Evolutionary conservation across 2,113 vertebrate genomes (phyloP), one percentile per base, ranked within the genome.

Genomic region (Gasterosteus nipponicus): DNA sequence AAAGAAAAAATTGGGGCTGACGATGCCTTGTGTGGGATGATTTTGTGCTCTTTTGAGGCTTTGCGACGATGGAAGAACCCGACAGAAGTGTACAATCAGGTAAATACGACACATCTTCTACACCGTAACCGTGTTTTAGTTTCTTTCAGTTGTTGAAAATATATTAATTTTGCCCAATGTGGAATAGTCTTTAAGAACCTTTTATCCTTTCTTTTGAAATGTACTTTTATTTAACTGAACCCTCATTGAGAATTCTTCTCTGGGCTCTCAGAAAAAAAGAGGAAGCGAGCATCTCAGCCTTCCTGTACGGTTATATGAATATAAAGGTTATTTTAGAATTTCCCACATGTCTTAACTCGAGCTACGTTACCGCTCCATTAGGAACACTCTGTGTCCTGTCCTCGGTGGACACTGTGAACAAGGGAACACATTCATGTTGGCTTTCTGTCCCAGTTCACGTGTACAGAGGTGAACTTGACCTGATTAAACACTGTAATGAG

Each of bases 401-500:
- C 54, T 71, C 71, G 56, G 64, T 19, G 53, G 62, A 11, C 38
- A 58, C 72, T 49, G 42, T 54, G 53, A 81, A 81, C 81, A 84
- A 78, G 77, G 69, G 33, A 69, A 79, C 78, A 76, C 47, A 51
- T 73, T 51, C 39, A 7, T 60, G 75, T 79, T 73, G 47, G 77
- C 46, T 80, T 82, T 85, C 78, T 61, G 47, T 81, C 63, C 79
- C 82, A 46, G 82, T 86, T 74, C 67, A 57, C 57, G 4, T 77
- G 70, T 74, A 74, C 80, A 70, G 78, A 80, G 83, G 82, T 90
- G 86, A 92, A 83, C 83, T 83, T 79, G 86, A 84, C 88, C 82
- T 89, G 88, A 90, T 90, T 87, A 87, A 90, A 88, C 76, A 82
- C 86, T 89, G 86, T 92, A 92, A 92, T 89, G 88, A 92, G 83